Conservation (phyloP, 1,140 invertebrate genomes). For the Asobara japonica region DNA sequence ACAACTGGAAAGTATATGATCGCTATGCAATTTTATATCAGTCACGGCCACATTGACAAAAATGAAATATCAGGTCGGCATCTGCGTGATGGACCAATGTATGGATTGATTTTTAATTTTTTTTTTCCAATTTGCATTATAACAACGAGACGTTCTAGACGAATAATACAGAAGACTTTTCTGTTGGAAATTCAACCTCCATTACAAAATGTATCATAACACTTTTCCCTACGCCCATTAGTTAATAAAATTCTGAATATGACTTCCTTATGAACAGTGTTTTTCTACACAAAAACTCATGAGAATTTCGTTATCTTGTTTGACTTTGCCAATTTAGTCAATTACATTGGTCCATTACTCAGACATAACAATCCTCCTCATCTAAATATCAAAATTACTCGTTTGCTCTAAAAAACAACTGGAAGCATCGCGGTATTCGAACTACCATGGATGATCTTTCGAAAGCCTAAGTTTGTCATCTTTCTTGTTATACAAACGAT, state of each 20-base stretch:
- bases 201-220: no score
- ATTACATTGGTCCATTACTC: background rate
- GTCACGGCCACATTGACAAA: background rate
- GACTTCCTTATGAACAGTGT: background rate
- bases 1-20: conserved; percentile 1
- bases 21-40: background rate
- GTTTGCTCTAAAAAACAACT: conserved; percentile 20
- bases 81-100: background rate
- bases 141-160: no score
- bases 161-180: no score
- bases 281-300: background rate
- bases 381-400: background rate
- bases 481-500: conserved; percentile 56
- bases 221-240: no score
- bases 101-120: background rate
- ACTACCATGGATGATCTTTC: conserved; percentile 57
- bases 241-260: no score
- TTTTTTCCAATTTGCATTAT: no score
- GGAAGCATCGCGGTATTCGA: conserved; percentile 33
- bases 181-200: no score
- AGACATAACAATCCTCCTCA: background rate
- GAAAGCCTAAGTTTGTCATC: conserved; percentile 55
- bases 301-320: no score
- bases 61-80: background rate
- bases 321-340: no score